phyloP scores from a whole-genome alignment of 1,140 invertebrate species.

The Chironomus tepperi region DNA sequence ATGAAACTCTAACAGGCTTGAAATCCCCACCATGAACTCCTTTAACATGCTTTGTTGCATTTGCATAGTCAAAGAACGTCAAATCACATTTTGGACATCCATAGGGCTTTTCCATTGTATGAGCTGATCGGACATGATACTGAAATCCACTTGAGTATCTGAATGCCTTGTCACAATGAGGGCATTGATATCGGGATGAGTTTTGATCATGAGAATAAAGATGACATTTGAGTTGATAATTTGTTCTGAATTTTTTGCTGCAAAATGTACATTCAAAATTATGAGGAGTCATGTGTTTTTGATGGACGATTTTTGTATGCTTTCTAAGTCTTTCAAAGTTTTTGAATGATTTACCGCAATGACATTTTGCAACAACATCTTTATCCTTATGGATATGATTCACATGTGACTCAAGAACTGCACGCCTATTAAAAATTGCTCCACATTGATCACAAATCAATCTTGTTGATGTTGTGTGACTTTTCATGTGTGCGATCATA shows the following conservation, averaged over 20 bases:
- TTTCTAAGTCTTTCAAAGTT: background rate
- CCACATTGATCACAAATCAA: background rate
- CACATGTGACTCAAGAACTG: background rate
- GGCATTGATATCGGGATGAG: background rate
- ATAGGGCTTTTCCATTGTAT: background rate
- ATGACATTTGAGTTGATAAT: background rate
- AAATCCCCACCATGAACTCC: background rate
- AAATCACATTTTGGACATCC: background rate
- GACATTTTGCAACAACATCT: background rate
- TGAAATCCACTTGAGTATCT: background rate
- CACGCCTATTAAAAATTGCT: background rate
- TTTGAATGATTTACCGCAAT: background rate
- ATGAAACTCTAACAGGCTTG: background rate
- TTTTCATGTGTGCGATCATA: background rate
- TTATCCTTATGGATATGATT: background rate
- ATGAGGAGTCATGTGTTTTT: background rate
- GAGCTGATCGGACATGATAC: background rate
- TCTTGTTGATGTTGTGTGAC: background rate
- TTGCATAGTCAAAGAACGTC: background rate
- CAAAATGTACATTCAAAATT: background rate
- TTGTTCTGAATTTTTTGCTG: background rate
- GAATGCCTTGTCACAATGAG: background rate
- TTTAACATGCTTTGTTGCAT: background rate
- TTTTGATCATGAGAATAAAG: background rate
- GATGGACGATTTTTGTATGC: background rate